These are phyloP conservation scores for Dreissena rostriformis DNA, from an alignment of 1,140 invertebrate genomes.

Conservation along the genomic window DNA sequence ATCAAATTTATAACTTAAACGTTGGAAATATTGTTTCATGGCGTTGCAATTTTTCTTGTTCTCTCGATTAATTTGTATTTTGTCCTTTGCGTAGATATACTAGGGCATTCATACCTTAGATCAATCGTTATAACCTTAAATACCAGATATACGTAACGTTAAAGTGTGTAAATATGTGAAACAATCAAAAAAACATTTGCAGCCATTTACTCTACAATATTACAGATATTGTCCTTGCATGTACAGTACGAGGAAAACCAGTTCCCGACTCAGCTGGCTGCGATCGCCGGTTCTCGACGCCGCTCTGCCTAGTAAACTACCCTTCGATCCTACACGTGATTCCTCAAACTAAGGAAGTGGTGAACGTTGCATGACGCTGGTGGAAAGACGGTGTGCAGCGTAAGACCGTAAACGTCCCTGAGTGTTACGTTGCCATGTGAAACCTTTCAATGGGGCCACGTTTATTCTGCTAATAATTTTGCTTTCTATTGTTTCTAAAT, in stretches of 20 bases:
- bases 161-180: too few relatives aligned
- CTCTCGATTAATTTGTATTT: too few relatives aligned
- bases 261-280: conserved; percentile 43
- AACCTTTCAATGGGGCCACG: conserved; percentile 1
- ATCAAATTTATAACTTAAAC: too few relatives aligned
- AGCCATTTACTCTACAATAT: too few relatives aligned
- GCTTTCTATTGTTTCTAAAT: background rate
- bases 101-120: too few relatives aligned
- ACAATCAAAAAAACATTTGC: too few relatives aligned
- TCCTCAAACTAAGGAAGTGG: conserved; percentile 43
- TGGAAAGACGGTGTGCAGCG: background rate
- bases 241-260: background rate
- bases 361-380: conserved; percentile 13
- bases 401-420: conserved; percentile 8
- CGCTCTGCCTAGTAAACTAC: conserved; percentile 8
- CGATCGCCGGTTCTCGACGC: conserved; percentile 32
- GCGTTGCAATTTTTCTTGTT: too few relatives aligned
- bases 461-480: background rate
- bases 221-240: too few relatives aligned
- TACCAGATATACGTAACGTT: too few relatives aligned
- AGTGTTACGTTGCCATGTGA: conserved; percentile 3
- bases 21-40: too few relatives aligned
- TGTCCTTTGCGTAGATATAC: too few relatives aligned
- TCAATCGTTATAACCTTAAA: too few relatives aligned
- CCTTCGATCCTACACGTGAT: conserved; percentile 30